Evolutionary conservation across 2,113 vertebrate genomes (phyloP).

Genomic region (Caretta caretta): DNA sequence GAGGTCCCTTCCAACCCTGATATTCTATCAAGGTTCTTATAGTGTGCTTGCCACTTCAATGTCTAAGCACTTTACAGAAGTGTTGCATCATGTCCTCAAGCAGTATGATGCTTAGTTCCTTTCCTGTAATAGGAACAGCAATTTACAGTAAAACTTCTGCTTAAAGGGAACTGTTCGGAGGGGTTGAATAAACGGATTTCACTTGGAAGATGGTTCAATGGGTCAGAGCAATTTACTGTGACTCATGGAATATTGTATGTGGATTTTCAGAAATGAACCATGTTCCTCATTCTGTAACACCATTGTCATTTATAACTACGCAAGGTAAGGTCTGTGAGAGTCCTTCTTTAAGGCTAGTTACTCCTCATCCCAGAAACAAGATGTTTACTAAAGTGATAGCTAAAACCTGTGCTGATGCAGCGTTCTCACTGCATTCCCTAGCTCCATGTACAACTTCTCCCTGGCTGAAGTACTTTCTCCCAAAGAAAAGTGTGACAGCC

Average conservation of each 20-base stretch:
- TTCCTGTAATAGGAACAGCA: neutral
- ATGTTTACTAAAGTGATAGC: neutral
- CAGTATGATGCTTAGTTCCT: neutral
- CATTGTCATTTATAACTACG: neutral
- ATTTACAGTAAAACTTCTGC: neutral
- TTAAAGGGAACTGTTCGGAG: neutral
- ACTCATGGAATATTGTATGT: neutral
- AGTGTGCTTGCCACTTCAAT: conserved; percentile 9
- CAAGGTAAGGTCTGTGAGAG: neutral
- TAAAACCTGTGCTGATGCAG: neutral
- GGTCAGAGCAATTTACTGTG: conserved; percentile 27
- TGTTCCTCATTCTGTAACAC: neutral
- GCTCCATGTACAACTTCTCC: neutral
- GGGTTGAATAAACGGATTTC: conserved; percentile 36
- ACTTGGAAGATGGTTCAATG: conserved; percentile 29
- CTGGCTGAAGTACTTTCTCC: neutral
- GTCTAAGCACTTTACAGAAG: neutral
- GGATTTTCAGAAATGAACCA: neutral
- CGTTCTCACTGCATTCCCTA: neutral
- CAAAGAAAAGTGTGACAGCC: neutral
- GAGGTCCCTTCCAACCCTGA: too few species aligned
- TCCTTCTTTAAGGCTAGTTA: neutral
- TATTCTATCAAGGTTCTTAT: neutral
- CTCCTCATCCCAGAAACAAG: neutral
- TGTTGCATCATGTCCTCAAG: neutral